A percentile compares a stretch with the other conserved stretches of the same genome.
These are phyloP conservation scores for Orycteropus afer DNA, from an alignment of 2,113 vertebrate species.

Conservation along the genomic window DNA sequence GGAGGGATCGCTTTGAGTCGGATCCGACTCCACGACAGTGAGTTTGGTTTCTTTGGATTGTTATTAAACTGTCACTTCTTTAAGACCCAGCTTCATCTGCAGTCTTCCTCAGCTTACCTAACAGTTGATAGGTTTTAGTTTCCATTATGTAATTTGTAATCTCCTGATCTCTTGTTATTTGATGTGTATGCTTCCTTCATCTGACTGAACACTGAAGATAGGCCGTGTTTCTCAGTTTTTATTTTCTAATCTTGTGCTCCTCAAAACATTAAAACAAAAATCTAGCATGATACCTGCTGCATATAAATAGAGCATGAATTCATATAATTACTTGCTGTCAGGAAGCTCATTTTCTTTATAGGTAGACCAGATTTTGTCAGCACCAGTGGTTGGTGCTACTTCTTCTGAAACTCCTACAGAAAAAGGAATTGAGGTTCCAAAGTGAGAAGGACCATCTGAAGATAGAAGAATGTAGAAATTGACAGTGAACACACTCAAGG, in stretches of 20 bases:
- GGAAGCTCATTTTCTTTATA: background rate
- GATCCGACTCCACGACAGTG: too few relatives aligned
- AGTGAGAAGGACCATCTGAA: background rate
- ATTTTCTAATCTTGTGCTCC: background rate
- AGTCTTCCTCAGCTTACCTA: background rate
- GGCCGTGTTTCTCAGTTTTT: background rate
- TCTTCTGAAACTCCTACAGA: background rate
- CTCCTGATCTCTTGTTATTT: background rate
- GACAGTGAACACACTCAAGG: background rate
- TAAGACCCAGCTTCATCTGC: background rate
- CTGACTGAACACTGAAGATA: background rate
- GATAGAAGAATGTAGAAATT: background rate
- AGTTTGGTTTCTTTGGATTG: too few relatives aligned
- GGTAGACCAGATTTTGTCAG: background rate
- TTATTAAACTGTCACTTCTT: background rate
- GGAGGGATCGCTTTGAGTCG: too few relatives aligned
- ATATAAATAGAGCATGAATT: background rate
- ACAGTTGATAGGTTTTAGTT: background rate
- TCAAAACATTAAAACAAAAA: constrained; percentile 11
- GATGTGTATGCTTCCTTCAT: background rate
- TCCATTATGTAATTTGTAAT: background rate
- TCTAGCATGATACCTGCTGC: background rate
- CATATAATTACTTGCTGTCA: background rate
- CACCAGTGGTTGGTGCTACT: background rate
- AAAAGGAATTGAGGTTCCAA: background rate